Evolutionary conservation across 2,888 invertebrate species (phyloP).

Genomic region (Pollenia griseotomentosa): DNA sequence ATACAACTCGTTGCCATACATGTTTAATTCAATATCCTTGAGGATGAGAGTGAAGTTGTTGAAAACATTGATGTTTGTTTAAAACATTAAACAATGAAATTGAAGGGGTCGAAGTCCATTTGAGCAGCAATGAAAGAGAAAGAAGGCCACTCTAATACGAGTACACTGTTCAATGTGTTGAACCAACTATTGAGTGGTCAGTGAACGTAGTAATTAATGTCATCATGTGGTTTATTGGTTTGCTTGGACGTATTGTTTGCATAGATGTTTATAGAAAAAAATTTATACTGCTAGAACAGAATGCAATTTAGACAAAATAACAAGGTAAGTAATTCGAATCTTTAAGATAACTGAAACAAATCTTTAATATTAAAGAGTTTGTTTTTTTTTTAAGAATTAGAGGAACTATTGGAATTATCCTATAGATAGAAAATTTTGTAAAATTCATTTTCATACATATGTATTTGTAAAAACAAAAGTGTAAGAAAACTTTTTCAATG

Average conservation of each 20-base stretch:
- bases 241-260: slow-evolving; percentile 31
- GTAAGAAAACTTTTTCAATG: background rate
- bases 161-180: slow-evolving; percentile 52
- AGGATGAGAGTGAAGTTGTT: slow-evolving; percentile 29
- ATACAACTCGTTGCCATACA: slow-evolving; percentile 29
- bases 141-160: slow-evolving; percentile 27
- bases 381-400: too few relatives aligned
- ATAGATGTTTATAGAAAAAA: slow-evolving; percentile 4
- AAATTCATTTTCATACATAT: background rate
- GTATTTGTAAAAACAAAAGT: background rate
- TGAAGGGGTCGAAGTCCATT: slow-evolving; percentile 19
- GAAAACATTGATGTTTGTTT: slow-evolving; percentile 61
- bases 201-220: slow-evolving; percentile 79
- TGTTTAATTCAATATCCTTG: slow-evolving; percentile 5
- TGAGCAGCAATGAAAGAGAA: slow-evolving; percentile 9
- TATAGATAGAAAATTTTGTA: too few relatives aligned
- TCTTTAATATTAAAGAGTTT: background rate
- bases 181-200: slow-evolving; percentile 67
- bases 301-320: background rate
- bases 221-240: slow-evolving; percentile 78
- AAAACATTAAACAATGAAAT: slow-evolving; percentile 52
- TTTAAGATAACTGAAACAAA: background rate
- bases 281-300: background rate
- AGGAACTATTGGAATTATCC: background rate
- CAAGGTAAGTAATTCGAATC: background rate